Evolutionary conservation across 2,113 vertebrate genomes (phyloP), one percentile per base, ranked within the genome.

Genomic region (Dissostichus mawsoni): DNA sequence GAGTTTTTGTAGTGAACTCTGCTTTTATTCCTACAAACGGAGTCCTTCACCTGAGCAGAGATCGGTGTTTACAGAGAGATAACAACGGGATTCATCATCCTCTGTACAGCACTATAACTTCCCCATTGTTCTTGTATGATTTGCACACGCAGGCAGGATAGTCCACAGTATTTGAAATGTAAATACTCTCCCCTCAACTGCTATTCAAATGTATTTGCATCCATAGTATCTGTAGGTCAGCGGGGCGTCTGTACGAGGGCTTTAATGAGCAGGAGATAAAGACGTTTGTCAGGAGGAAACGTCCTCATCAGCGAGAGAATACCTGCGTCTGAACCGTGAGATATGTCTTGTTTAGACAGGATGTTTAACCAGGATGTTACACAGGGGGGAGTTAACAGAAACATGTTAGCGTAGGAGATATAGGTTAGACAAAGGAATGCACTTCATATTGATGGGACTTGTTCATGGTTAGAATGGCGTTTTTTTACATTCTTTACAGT

Each of bases 121-220:
- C 4, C 10, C 14, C 53, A 7, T 36, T 36, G 1, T 1, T 1
- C 7, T 3, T 33, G 6, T 0, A 55, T 66, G 8, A 56, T 82
- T 78, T 81, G 48, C 76, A 71, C 65, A 41, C 36, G 36, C 36
- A 69, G 16, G 55, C 44, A n/a, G 69, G 44, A 33, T 1, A 6
- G 16, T 20, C 80, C 8, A 18, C 0, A 7, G 0, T 63, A 61
- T 78, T 89, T 84, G 74, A 81, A 80, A 69, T 92, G 87, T 80
- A 89, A 90, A 90, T 78, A 45, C 7, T 5, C 23, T 83, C 53
- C 23, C 48, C 41, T 76, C 69, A 90, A 85, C 86, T 51, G 86
- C 61, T 85, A 85, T 74, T 84, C 85, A 88, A 83, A 87, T 90
- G 58, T 20, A 18, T 81, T 79, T 78, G 74, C 76, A 76, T 89